Conservation (phyloP, 2,113 vertebrate genomes). For the Psammodynastes pulverulentus region DNA sequence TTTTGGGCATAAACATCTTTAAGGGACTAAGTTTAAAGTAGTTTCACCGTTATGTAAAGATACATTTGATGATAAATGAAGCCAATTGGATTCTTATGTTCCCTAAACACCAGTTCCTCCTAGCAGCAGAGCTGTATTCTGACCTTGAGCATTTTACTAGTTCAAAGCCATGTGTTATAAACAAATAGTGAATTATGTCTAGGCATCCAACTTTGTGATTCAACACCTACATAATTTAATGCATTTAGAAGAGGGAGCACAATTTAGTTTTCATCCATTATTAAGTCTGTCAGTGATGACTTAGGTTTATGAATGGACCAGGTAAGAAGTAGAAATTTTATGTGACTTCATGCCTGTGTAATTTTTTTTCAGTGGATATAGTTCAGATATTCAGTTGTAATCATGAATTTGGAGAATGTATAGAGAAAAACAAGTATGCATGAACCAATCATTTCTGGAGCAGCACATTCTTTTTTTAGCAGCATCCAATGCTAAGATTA, state of each 20-base stretch:
- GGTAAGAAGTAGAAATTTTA: background rate
- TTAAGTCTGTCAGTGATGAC: background rate
- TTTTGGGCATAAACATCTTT: slow-evolving; percentile 2
- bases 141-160: slow-evolving; percentile 35
- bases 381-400: background rate
- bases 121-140: slow-evolving; percentile 8
- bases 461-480: background rate
- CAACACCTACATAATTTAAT: background rate
- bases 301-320: background rate
- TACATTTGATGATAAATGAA: slow-evolving; percentile 21
- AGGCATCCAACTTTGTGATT: background rate
- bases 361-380: background rate
- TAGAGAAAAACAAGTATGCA: background rate
- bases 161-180: slow-evolving; percentile 26
- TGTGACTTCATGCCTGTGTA: background rate
- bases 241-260: slow-evolving; percentile 11
- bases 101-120: background rate
- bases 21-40: background rate
- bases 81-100: background rate
- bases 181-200: slow-evolving; percentile 29
- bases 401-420: background rate
- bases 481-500: too few species aligned
- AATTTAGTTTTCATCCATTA: background rate
- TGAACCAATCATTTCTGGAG: background rate
- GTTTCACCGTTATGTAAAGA: slow-evolving; percentile 8